Conservation (phyloP, 1,140 invertebrate species). For the Heterodera carotae region DNA sequence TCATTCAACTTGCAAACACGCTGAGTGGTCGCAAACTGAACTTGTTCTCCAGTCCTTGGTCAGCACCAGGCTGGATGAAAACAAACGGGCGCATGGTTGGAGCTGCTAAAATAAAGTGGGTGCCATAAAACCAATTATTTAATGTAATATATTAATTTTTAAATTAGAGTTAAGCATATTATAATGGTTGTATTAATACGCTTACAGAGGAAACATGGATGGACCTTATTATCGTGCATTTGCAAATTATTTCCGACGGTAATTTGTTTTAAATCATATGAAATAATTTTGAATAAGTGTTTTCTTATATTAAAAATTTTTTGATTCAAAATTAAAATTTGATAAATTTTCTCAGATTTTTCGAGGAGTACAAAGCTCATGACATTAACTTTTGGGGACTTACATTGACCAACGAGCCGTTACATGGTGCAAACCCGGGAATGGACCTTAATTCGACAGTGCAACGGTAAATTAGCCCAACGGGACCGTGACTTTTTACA, state of each 20-base stretch:
- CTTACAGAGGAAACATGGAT: slow-evolving; percentile 69
- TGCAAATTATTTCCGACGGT: slow-evolving; percentile 76
- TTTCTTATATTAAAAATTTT: too few relatives aligned
- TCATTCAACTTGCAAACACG: slow-evolving; percentile 70
- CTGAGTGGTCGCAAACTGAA: slow-evolving; percentile 67
- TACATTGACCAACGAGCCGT: slow-evolving; percentile 73
- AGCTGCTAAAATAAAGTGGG: slow-evolving; percentile 71
- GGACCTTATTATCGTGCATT: slow-evolving; percentile 76
- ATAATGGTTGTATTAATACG: too few relatives aligned
- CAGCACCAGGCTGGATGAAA: slow-evolving; percentile 90
- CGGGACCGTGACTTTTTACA: too few relatives aligned
- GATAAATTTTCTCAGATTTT: slow-evolving; percentile 71
- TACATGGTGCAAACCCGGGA: slow-evolving; percentile 62
- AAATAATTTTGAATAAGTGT: too few relatives aligned
- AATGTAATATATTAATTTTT: neutral
- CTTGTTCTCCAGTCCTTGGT: slow-evolving; percentile 78
- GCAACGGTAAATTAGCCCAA: slow-evolving; percentile 60
- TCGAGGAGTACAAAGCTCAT: slow-evolving; percentile 70
- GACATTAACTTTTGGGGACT: slow-evolving; percentile 73
- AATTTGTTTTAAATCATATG: neutral
- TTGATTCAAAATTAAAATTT: slow-evolving; percentile 53
- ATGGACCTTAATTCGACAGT: slow-evolving; percentile 65
- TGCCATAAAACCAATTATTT: slow-evolving; percentile 15
- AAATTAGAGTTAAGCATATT: too few relatives aligned
- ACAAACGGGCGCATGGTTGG: slow-evolving; percentile 72